Conservation (phyloP, 2,888 invertebrate genomes). For the Dichetophora obliterata region DNA sequence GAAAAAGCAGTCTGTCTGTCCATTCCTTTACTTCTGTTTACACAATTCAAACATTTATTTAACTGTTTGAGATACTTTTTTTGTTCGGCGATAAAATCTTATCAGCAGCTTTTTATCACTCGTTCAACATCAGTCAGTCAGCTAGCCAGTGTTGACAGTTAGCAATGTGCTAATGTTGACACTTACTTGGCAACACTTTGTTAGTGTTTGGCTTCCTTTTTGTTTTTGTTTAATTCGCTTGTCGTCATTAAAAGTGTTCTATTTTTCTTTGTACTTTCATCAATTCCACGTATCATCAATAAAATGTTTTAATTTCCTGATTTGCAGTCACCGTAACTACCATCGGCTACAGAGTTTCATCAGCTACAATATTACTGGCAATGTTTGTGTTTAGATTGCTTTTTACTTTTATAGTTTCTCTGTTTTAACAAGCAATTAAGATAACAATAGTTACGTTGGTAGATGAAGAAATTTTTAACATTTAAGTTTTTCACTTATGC, state of each 20-base stretch:
- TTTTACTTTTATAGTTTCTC: conserved; percentile 1
- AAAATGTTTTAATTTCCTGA: conserved; percentile 21
- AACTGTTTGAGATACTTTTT: conserved; percentile 8
- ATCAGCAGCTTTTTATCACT: conserved; percentile 4
- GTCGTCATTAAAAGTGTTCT: neutral
- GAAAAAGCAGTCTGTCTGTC: neutral
- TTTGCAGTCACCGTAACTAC: neutral
- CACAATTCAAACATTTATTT: conserved; percentile 11
- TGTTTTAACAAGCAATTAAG: neutral
- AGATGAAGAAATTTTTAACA: neutral
- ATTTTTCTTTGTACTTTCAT: neutral
- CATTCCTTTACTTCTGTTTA: neutral
- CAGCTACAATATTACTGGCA: neutral
- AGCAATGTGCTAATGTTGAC: conserved; percentile 14
- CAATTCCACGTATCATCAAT: conserved; percentile 16
- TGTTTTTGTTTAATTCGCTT: neutral
- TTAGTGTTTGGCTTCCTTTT: neutral
- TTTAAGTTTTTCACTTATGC: neutral
- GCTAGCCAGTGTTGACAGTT: neutral
- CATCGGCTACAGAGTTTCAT: no score
- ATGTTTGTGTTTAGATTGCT: neutral
- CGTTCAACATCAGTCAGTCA: neutral
- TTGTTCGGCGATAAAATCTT: neutral
- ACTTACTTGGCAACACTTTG: conserved; percentile 14
- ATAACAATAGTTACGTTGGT: neutral